A percentile compares a stretch with the other conserved stretches of the same genome.
Conservation (phyloP, 2,113 vertebrate genomes). For the Catharus fuscescens region DNA sequence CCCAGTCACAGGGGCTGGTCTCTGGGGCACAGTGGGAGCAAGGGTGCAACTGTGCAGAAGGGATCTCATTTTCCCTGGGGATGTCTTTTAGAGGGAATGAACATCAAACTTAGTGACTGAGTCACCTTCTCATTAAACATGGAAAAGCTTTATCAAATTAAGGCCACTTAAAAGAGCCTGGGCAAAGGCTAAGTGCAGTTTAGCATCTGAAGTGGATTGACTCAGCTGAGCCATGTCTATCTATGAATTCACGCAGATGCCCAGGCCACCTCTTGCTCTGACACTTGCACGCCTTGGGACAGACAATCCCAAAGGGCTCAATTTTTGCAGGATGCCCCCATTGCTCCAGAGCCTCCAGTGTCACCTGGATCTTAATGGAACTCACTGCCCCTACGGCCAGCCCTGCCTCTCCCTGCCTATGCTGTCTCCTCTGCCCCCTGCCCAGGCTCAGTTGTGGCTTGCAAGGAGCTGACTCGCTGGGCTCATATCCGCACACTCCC, state of each 20-base stretch:
- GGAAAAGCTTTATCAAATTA: constrained; percentile 54
- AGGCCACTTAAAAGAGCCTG: constrained; percentile 17
- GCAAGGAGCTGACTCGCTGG: fast-evolving
- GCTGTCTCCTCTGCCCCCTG: not conserved
- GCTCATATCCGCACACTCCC: not conserved
- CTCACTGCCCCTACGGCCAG: not conserved
- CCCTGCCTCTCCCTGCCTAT: not conserved
- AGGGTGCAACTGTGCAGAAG: fast-evolving
- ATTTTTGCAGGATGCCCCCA: not conserved
- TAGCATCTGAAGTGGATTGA: constrained; percentile 14
- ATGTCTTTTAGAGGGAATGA: not conserved
- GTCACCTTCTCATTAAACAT: constrained; percentile 8
- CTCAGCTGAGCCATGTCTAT: not conserved
- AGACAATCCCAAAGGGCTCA: not conserved
- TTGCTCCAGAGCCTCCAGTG: not conserved
- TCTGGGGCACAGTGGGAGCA: not conserved
- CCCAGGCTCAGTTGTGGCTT: fast-evolving
- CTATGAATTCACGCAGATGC: fast-evolving
- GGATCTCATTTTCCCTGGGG: not conserved
- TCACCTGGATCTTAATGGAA: fast-evolving
- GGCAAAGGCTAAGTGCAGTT: constrained; percentile 54
- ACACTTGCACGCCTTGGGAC: fast-evolving
- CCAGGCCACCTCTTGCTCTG: not conserved
- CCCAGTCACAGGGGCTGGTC: not conserved
- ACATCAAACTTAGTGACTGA: not conserved